A percentile compares a stretch with the other conserved stretches of the same genome.
Conservation (phyloP, 2,888 invertebrate species). For the Steinernema hermaphroditum region DNA sequence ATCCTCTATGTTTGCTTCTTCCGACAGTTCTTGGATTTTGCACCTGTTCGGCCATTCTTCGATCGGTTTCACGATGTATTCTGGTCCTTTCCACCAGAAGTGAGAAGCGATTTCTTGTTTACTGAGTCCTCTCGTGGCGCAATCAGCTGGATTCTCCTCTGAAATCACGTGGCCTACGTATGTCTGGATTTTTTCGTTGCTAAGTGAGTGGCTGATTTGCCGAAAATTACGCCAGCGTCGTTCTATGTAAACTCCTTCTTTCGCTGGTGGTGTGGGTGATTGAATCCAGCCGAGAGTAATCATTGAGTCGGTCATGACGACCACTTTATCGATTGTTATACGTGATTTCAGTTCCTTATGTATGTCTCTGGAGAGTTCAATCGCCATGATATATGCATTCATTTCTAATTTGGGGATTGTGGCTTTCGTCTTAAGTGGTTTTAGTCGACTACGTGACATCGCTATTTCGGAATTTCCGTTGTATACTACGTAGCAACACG, state of each 20-base stretch:
- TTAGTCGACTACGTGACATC: conserved; percentile 23
- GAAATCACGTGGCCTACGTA: conserved; percentile 53
- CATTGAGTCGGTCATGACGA: conserved; percentile 34
- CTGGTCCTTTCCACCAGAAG: conserved; percentile 56
- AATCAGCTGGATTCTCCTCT: conserved; percentile 59
- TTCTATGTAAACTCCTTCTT: background rate
- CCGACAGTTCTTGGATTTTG: background rate
- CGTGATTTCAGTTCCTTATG: background rate
- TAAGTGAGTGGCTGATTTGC: too few species aligned
- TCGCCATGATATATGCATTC: conserved; percentile 34
- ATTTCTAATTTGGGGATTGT: conserved; percentile 40
- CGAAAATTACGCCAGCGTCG: conserved; percentile 48
- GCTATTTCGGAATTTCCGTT: background rate
- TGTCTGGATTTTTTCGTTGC: too few species aligned
- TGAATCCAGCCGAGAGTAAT: conserved; percentile 37
- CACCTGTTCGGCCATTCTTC: conserved; percentile 35
- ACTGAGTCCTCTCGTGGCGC: conserved; percentile 48
- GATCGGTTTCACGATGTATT: conserved; percentile 38
- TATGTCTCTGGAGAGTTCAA: background rate
- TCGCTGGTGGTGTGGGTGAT: background rate
- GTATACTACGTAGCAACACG: conserved; percentile 4
- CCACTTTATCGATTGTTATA: conserved; percentile 39
- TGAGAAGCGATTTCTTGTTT: conserved; percentile 35
- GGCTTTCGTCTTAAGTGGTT: conserved; percentile 24
- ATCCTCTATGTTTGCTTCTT: background rate